Base-by-base conservation (phyloP, 2,888 invertebrate genomes). In the Andrena fulva region DNA sequence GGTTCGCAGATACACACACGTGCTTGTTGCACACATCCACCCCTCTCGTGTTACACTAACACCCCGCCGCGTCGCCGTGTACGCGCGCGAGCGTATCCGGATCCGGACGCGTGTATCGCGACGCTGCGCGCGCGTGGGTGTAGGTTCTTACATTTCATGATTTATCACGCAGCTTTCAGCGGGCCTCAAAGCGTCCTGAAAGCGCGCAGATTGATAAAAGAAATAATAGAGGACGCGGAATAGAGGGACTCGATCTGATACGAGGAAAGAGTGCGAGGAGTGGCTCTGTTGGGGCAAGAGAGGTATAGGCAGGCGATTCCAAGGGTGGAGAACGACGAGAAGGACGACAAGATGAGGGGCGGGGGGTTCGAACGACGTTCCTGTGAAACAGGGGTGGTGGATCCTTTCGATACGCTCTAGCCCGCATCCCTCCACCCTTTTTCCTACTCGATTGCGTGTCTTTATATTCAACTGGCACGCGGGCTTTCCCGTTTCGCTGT, bases 141-240 rank as follows among this genome's bases (percentile, higher is more conserved):
- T 90, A 90, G 91, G 92, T 93, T 93, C 93, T 93, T 94, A 93
- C 93, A 92, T 93, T 93, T 93, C 92, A 92, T 93, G 93, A 94
- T 94, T 93, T 93, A 94, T 94, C 93, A 92, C 93, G 93, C 92
- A 92, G 93, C 93, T 93, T 93, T 93, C 92, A 93, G 91, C 90
- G 86, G 90, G 89, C 91, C 91, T 93, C 93, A 93, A 93, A 93
- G 93, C 91, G 88, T 79, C 86, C 89, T 93, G 93, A 93, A 93
- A 93, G 92, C 92, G 92, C 90, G 90, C 92, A 93, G 93, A 93
- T 93, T 93, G 93, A 93, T 93, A 93, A 93, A 93, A 93, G 93
- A 93, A 93, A 93, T 93, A 93, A 93, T 93, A 90, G 93, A 92
- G 92, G 91, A 92, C 90, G 92, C 90, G 92, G 91, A 92, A 93